Conservation (phyloP, 23 tunicate species). For the Ciona savignyi region DNA sequence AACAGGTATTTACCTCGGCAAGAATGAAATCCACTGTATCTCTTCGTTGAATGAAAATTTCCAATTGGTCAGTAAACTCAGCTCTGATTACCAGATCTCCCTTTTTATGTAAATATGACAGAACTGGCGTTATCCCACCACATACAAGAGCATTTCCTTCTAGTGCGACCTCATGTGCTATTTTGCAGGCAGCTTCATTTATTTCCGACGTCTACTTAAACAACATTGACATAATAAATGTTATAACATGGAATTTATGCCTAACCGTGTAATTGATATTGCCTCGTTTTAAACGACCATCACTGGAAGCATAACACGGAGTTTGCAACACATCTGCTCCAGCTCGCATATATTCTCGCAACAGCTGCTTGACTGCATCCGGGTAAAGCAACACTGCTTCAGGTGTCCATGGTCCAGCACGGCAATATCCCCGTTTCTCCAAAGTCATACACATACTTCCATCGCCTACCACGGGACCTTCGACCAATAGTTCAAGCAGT, state of each 20-base stretch:
- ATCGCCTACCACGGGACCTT: slow-evolving; percentile 85
- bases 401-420: slow-evolving; percentile 69
- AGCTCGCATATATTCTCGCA: slow-evolving; percentile 73
- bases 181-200: slow-evolving; percentile 55
- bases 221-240: background rate
- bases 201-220: slow-evolving; percentile 18
- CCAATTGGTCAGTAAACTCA: slow-evolving; percentile 26
- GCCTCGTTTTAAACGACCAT: slow-evolving; percentile 12
- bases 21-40: slow-evolving; percentile 43
- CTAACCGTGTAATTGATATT: background rate
- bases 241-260: too few relatives aligned
- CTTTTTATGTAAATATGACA: slow-evolving; percentile 7
- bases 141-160: slow-evolving; percentile 45
- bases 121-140: slow-evolving; percentile 41
- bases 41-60: slow-evolving; percentile 4
- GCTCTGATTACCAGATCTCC: background rate
- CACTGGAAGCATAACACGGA: slow-evolving; percentile 60
- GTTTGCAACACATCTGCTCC: slow-evolving; percentile 84
- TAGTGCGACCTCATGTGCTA: slow-evolving; percentile 35
- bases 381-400: slow-evolving; percentile 74
- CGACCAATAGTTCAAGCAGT: slow-evolving; percentile 24
- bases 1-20: slow-evolving; percentile 21
- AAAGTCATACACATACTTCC: slow-evolving; percentile 85
- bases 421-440: slow-evolving; percentile 76
- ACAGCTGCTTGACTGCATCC: slow-evolving; percentile 69